Evolutionary conservation across 1,140 invertebrate genomes (phyloP).

Genomic region (Drosophila tristis): DNA sequence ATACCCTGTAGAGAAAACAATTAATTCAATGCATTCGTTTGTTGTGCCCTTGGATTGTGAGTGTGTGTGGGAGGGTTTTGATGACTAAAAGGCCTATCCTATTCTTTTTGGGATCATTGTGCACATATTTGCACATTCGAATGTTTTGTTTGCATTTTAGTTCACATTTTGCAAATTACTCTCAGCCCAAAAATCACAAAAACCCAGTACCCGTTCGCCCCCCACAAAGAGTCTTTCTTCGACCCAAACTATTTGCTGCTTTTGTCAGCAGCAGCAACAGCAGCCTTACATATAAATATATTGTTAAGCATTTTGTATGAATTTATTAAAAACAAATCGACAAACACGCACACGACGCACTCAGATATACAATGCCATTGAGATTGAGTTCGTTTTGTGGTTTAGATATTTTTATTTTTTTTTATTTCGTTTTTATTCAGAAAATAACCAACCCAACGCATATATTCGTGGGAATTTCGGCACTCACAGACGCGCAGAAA

Average conservation of each 20-base stretch:
- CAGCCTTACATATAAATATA: no score
- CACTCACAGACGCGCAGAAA: no score
- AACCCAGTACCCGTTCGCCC: not conserved
- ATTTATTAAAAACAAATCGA: constrained; percentile 48
- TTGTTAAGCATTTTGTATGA: constrained; percentile 16
- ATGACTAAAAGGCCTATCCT: constrained; percentile 16
- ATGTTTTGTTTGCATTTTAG: constrained; percentile 75
- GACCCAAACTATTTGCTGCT: no score
- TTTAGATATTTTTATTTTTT: no score
- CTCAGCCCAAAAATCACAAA: constrained; percentile 6
- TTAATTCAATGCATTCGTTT: constrained; percentile 18
- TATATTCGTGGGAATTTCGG: no score
- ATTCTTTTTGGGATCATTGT: constrained; percentile 54
- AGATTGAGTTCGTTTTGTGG: no score
- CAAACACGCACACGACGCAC: constrained; percentile 1
- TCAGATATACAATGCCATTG: no score
- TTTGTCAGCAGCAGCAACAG: no score
- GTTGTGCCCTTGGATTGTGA: constrained; percentile 24
- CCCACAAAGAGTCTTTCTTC: not conserved
- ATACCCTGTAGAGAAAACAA: constrained; percentile 5
- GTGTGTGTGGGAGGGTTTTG: not conserved
- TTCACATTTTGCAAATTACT: constrained; percentile 75
- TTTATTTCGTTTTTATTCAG: no score
- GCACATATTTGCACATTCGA: constrained; percentile 66
- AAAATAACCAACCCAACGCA: no score